Base-by-base conservation (phyloP, 2,888 invertebrate genomes). In the Luperina nickerlii region DNA sequence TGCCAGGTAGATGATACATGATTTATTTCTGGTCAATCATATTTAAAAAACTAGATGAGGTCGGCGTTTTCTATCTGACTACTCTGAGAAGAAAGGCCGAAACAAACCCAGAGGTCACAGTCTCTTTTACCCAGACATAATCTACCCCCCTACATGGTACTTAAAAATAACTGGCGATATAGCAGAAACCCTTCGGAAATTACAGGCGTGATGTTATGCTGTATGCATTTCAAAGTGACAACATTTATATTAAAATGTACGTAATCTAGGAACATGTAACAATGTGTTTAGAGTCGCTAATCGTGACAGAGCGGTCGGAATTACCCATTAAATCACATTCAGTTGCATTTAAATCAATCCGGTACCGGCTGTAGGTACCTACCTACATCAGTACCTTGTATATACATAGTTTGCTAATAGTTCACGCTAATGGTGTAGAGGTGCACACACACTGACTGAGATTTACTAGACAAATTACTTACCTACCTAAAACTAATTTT, bases 281-380 rank as follows among this genome's bases (percentile, higher is more conserved):
- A 84, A 86, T 81, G 74, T 68, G 54, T 81, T 81, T 73, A 81
- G 32, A 74, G 51, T 48, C 68, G 48, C 66, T 69, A 84, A 90
- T 88, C 91, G 91, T 92, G 92, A 91, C 84, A 81, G 66, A 81
- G 66, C 70, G 68, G 69, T 79, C 72, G 65, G 70, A 73, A 78
- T 82, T 62, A 72, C 2, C 67, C 18, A 78, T 88, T 87, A 78
- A 83, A 73, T 87, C 69, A 81, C 78, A 86, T 86, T 81, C 84
- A 86, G 88, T 83, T 87, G 82, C 88, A 91, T 92, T 89, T 91
- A 91, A 90, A 92, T 91, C 90, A 90, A 90, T 90, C 74, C 67
- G 74, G 45, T 81, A 74, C 65, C 51, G 57, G 63, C 63, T 54
- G 32, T 13, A 24, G 74, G 57, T 60, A 54, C 20, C n/a, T 60